These are phyloP conservation scores for Bellardia bayeri DNA, from an alignment of 2,888 invertebrate genomes.

Conservation along the genomic window DNA sequence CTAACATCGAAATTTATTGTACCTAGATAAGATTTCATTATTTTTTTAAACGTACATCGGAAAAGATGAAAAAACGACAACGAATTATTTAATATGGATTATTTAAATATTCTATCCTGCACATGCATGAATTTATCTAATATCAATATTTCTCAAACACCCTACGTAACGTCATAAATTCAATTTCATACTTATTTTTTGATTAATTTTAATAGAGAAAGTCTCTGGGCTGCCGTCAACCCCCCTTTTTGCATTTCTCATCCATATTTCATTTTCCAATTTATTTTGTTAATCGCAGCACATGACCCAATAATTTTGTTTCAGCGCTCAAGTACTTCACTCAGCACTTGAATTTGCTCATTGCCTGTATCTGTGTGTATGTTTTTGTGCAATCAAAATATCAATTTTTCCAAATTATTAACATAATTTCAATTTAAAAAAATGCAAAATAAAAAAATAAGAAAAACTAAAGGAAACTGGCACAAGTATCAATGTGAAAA, in stretches of 20 bases:
- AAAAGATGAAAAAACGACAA: no score
- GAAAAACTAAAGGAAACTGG: constrained; percentile 9
- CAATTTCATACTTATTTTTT: constrained; percentile 29
- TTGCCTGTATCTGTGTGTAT: constrained; percentile 27
- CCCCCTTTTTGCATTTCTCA: constrained; percentile 19
- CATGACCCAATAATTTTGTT: constrained; percentile 50
- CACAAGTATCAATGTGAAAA: constrained; percentile 30
- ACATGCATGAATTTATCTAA: neutral
- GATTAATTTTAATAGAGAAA: constrained; percentile 32
- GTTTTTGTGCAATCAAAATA: constrained; percentile 54
- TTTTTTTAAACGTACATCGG: no score
- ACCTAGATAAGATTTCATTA: no score
- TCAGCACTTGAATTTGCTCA: constrained; percentile 48
- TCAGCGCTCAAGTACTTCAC: constrained; percentile 7
- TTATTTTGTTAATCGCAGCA: constrained; percentile 39
- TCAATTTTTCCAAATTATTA: constrained; percentile 61
- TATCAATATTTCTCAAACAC: neutral
- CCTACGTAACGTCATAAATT: neutral
- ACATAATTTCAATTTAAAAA: constrained; percentile 62
- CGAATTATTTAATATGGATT: neutral
- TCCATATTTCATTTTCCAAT: constrained; percentile 23
- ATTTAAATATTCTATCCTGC: no score
- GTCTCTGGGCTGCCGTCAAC: constrained; percentile 20
- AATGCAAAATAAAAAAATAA: neutral
- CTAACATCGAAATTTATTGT: no score